These are phyloP conservation scores for Rattus norvegicus DNA, from an alignment of 2,113 vertebrate genomes.

Conservation along the genomic window GRCr8 NC_086021.1:169802501-169803000, in stretches of 20 bases:
- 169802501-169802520: neutral
- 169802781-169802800: constrained; percentile 66
- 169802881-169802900: constrained; percentile 63
- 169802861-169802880: constrained; percentile 45
- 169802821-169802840: constrained; percentile 67
- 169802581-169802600: neutral
- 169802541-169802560: neutral
- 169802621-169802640: constrained; percentile 1
- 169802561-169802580: neutral
- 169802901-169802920: constrained; percentile 47
- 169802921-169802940: constrained; percentile 14
- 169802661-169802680: neutral
- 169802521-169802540: neutral
- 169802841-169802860: constrained; percentile 64
- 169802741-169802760: constrained; percentile 60
- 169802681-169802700: neutral
- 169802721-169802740: constrained; percentile 41
- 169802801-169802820: constrained; percentile 70
- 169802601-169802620: neutral
- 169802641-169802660: neutral
- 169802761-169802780: constrained; percentile 36
- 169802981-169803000: neutral
- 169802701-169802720: constrained; percentile 45
- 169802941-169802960: constrained; percentile 27
- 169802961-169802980: constrained; percentile 11